These are phyloP conservation scores for Drosophila meridionalis DNA, from an alignment of 2,888 invertebrate genomes.

Conservation along the genomic window DNA sequence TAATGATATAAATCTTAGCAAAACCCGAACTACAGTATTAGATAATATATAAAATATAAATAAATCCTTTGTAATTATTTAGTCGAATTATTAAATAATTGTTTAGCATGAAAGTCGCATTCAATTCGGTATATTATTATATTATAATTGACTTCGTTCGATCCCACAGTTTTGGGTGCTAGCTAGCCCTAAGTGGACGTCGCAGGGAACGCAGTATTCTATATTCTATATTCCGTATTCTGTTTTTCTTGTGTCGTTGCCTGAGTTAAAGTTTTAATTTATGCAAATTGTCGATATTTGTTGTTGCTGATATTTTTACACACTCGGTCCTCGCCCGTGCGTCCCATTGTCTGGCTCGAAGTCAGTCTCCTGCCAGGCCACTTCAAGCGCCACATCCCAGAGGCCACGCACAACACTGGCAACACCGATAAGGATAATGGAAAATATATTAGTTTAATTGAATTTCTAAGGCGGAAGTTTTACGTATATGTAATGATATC, in stretches of 20 bases:
- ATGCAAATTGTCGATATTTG: constrained; percentile 83
- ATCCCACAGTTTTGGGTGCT: constrained; percentile 7
- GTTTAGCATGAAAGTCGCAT: too few species aligned
- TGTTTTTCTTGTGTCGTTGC: constrained; percentile 29
- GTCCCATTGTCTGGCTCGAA: constrained; percentile 65
- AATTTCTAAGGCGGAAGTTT: constrained; percentile 82
- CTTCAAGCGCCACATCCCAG: constrained; percentile 14
- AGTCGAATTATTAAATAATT: too few species aligned
- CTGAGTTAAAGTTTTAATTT: constrained; percentile 82
- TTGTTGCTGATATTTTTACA: constrained; percentile 37
- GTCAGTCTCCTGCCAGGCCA: constrained; percentile 36
- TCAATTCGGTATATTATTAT: too few species aligned
- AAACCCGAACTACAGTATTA: too few species aligned
- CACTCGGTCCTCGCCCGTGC: constrained; percentile 21
- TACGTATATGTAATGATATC: constrained; percentile 78
- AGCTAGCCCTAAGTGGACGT: neutral
- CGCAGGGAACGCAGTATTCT: neutral
- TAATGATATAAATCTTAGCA: too few species aligned
- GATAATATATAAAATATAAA: too few species aligned
- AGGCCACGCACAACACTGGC: constrained; percentile 13
- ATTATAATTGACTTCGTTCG: too few species aligned
- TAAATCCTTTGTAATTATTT: too few species aligned
- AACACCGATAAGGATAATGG: constrained; percentile 79
- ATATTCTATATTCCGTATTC: neutral
- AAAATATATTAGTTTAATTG: constrained; percentile 84